phyloP scores from a whole-genome alignment of 2,113 vertebrate species.

The Pedionomus torquatus region DNA sequence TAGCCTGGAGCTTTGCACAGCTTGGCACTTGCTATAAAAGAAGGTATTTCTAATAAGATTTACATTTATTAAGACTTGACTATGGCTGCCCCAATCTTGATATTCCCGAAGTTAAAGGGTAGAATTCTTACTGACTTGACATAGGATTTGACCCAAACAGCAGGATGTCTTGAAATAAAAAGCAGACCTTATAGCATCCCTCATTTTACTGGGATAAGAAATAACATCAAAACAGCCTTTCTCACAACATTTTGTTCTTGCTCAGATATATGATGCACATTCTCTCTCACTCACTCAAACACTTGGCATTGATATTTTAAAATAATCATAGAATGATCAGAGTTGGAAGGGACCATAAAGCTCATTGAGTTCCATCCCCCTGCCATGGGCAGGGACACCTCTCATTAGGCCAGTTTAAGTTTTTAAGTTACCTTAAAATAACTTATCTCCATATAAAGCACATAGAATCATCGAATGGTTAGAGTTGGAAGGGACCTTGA shows the following conservation, averaged over 20 bases:
- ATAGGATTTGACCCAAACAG: not conserved
- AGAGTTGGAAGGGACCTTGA: too few species aligned
- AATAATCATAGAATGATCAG: not conserved
- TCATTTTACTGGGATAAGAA: not conserved
- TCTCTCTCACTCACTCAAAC: not conserved
- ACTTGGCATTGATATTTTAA: not conserved
- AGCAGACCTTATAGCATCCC: not conserved
- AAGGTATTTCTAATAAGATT: constrained; percentile 54
- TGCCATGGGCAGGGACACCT: too few species aligned
- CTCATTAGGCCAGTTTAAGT: too few species aligned
- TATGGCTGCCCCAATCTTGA: constrained; percentile 1
- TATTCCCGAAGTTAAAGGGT: not conserved
- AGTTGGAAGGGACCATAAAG: too few species aligned
- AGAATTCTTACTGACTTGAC: constrained; percentile 21
- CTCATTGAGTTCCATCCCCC: too few species aligned
- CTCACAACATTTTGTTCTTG: not conserved
- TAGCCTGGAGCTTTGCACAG: constrained; percentile 47
- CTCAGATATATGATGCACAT: accelerated
- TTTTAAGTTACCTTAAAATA: not conserved
- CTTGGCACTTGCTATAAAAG: constrained; percentile 48
- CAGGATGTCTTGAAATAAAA: not conserved
- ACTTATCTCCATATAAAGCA: not conserved
- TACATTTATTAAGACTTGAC: constrained; percentile 42
- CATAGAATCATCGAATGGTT: too few species aligned
- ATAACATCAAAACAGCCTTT: not conserved